Base-by-base conservation (phyloP, 2,797 vertebrate genomes). In the Hafferia zeledoni region DNA sequence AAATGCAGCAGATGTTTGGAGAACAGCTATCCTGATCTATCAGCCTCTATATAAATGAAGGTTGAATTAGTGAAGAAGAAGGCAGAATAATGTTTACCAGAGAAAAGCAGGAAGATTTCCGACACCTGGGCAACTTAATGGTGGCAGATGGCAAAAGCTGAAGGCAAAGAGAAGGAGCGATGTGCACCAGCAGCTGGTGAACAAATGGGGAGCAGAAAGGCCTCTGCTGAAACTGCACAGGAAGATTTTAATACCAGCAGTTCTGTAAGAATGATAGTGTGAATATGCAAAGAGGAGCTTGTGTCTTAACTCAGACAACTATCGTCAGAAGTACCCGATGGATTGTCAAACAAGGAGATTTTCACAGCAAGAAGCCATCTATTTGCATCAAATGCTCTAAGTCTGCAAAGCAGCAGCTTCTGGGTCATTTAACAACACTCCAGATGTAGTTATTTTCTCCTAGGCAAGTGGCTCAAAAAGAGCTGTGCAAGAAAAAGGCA, bases 351-450 rank as follows among this genome's bases (percentile, higher is more conserved):
- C 60, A 25, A 92, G 70, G 87, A 96, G 90, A 76, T 91, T 94
- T 94, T 93, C 94, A 71, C 83, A 94, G 93, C 86, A 83, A 95
- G 96, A 82, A 89, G 78, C 90, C 57, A 65, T 93, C 79, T 77
- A 96, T 97, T 96, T 96, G 83, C 90, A 93, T 97, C 93, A 97
- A 97, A 91, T 81, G 70, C 75, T 68, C 69, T 88, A 87, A 95
- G 83, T 77, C 93, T 87, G 90, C 46, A 89, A 81, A 85, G 95
- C 92, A 76, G 64, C 89, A 90, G 83, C 95, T 97, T 97, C 91
- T 90, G 96, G 97, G 97, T 97, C 96, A 97, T 96, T 97, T 96
- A 95, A 63, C 87, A 96, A 35, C 83, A 30, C 87, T 96, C 89
- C 91, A 93, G 92, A 94, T 95, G 93, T 83, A 90, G 95, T 95